A percentile compares a stretch with the other conserved stretches of the same genome.
Conservation (phyloP, 2,888 invertebrate species). For the Cyclophora punctaria region DNA sequence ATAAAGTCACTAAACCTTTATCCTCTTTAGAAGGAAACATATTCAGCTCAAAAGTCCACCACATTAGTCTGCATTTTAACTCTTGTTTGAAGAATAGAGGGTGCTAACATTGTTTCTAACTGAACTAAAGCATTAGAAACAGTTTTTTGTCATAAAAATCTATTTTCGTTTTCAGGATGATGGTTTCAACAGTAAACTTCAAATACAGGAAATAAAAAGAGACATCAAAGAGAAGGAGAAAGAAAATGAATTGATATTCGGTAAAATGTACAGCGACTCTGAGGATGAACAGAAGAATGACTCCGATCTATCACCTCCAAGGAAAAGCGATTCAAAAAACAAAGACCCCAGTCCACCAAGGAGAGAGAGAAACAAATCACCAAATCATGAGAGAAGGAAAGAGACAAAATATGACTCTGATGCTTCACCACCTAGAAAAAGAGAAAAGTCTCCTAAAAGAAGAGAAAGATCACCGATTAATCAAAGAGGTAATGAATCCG, state of each 20-base stretch:
- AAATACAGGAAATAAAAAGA: constrained; percentile 60
- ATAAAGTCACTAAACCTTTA: no score
- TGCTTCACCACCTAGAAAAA: constrained; percentile 29
- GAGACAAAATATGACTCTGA: constrained; percentile 6
- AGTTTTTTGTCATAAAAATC: no score
- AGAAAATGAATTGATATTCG: constrained; percentile 61
- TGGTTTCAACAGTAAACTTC: constrained; percentile 62
- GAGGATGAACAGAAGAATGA: constrained; percentile 55
- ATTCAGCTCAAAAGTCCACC: no score
- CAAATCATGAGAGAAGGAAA: constrained; percentile 32
- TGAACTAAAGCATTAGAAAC: no score
- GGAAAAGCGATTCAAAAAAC: constrained; percentile 20
- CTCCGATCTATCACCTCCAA: constrained; percentile 34
- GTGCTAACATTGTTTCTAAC: no score
- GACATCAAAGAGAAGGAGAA: constrained; percentile 52
- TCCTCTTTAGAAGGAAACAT: no score
- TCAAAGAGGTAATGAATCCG: constrained; percentile 6
- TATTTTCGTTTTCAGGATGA: constrained; percentile 48
- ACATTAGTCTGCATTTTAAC: no score
- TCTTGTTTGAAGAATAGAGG: no score
- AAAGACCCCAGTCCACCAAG: constrained; percentile 44
- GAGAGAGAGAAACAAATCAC: constrained; percentile 12
- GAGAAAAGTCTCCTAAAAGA: constrained; percentile 20
- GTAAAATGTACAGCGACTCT: constrained; percentile 69
- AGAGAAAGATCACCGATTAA: constrained; percentile 5